Conservation (phyloP, 2,888 invertebrate species). For the Adelphocoris suturalis region DNA sequence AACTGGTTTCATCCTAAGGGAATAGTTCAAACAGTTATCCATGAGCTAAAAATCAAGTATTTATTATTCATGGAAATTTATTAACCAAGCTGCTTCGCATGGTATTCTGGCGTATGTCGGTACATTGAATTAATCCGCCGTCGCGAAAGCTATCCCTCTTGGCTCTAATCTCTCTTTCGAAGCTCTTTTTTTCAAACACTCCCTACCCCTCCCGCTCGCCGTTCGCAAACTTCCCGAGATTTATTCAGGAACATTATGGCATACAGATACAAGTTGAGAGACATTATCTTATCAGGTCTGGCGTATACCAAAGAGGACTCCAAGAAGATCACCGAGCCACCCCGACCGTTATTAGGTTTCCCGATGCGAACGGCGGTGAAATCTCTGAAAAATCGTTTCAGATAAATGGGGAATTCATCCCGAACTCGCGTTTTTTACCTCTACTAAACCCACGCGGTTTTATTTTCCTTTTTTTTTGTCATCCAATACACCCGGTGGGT, state of each 20-base stretch:
- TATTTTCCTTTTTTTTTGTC: neutral
- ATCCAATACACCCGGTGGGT: neutral
- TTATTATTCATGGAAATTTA: too few species aligned
- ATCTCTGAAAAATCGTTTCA: constrained; percentile 34
- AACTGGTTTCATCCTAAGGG: too few species aligned
- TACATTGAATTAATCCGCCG: constrained; percentile 22
- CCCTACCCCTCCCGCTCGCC: neutral
- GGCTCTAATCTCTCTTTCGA: constrained; percentile 15
- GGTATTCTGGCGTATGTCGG: neutral
- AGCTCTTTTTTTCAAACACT: neutral
- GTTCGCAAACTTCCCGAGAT: neutral
- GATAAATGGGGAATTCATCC: constrained; percentile 36
- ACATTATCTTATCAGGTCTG: constrained; percentile 18
- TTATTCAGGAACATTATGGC: constrained; percentile 36
- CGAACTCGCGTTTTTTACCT: neutral
- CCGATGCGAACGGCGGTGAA: constrained; percentile 13
- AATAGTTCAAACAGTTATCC: too few species aligned
- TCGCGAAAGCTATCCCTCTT: constrained; percentile 6
- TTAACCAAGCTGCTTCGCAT: too few species aligned
- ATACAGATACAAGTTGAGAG: constrained; percentile 37
- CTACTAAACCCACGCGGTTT: neutral
- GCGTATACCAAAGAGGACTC: constrained; percentile 42
- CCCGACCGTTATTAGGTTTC: constrained; percentile 10
- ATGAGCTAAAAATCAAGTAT: too few species aligned
- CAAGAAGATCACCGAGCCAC: neutral